Evolutionary conservation across 2,888 invertebrate species (phyloP).

Genomic region (Micropterix aruncella): DNA sequence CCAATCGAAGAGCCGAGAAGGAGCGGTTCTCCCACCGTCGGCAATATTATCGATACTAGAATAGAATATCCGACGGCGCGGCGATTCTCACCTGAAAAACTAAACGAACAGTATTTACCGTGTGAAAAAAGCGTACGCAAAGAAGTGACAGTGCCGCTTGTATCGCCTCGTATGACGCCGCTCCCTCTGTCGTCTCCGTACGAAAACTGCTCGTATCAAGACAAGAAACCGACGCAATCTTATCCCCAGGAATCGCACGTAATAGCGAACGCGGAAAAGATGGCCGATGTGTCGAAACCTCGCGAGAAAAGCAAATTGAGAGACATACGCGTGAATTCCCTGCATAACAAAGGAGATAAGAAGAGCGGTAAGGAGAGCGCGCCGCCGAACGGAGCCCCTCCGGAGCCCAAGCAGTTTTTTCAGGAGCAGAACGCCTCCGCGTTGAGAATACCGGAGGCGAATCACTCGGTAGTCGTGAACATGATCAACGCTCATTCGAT

Average conservation of each 20-base stretch:
- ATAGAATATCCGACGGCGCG: not conserved
- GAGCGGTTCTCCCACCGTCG: not conserved
- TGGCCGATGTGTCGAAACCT: constrained; percentile 23
- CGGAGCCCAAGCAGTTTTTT: constrained; percentile 35
- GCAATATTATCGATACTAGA: not conserved
- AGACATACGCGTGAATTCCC: constrained; percentile 34
- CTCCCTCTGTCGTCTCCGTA: not conserved
- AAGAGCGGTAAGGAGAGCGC: constrained; percentile 27
- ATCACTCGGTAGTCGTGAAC: constrained; percentile 27
- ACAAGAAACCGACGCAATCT: not conserved
- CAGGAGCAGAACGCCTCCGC: constrained; percentile 24
- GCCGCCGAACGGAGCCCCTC: constrained; percentile 17
- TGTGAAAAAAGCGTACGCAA: not conserved
- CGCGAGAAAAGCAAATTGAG: constrained; percentile 33
- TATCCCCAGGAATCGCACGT: not conserved
- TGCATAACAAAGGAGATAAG: constrained; percentile 32
- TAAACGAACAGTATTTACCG: not conserved
- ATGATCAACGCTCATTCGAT: constrained; percentile 28
- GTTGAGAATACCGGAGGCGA: constrained; percentile 29
- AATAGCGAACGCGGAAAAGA: constrained; percentile 20
- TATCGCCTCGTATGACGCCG: not conserved
- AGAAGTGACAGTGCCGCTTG: not conserved
- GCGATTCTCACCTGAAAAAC: not conserved
- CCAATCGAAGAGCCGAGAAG: constrained; percentile 5
- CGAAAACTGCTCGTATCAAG: not conserved